Conservation (phyloP, 2,113 vertebrate genomes). For the Atlantisia rogersi region DNA sequence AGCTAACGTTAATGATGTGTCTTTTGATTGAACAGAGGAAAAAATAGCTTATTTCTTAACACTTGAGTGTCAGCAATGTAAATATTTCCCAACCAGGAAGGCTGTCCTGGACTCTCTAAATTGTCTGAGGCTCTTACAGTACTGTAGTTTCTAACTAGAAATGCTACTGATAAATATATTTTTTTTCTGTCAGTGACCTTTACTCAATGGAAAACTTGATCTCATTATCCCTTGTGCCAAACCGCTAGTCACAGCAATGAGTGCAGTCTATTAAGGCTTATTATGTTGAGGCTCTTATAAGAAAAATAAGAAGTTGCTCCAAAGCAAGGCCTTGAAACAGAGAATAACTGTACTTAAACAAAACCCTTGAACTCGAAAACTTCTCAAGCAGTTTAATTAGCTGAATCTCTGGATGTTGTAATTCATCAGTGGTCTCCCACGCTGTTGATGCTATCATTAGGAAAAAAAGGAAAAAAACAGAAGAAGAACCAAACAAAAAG, state of each 20-base stretch:
- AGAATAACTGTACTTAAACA: not conserved
- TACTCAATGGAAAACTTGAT: not conserved
- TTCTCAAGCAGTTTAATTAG: not conserved
- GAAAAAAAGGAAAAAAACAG: too few relatives aligned
- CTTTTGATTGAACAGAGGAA: not conserved
- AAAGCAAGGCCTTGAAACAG: not conserved
- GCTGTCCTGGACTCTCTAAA: not conserved
- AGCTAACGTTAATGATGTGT: not conserved
- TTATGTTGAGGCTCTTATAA: not conserved
- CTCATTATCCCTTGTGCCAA: not conserved
- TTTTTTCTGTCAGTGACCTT: not conserved
- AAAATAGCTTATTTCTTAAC: not conserved
- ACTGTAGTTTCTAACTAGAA: not conserved
- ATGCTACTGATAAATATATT: not conserved
- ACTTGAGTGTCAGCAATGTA: not conserved
- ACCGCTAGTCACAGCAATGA: not conserved
- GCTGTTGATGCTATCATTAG: not conserved
- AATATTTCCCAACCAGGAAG: not conserved
- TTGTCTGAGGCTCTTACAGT: not conserved
- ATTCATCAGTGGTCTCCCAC: not conserved
- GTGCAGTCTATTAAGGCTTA: not conserved
- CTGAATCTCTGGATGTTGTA: not conserved
- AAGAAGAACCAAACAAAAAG: not conserved
- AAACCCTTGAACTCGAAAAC: not conserved
- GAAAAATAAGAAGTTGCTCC: not conserved